Evolutionary conservation across 2,797 vertebrate species (phyloP).

Genomic region (Lepus townsendii): DNA sequence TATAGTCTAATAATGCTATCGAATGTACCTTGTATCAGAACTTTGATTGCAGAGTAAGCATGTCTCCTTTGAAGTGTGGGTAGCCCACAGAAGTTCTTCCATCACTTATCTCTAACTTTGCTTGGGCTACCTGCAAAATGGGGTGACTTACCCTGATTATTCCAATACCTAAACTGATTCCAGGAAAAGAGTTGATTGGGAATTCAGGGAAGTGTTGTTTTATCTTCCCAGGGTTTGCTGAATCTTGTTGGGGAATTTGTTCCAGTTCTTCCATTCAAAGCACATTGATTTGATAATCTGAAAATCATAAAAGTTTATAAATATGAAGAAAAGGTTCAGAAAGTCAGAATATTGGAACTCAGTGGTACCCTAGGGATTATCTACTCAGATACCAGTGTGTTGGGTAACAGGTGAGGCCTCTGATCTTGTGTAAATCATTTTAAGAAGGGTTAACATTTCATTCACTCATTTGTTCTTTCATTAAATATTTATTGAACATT

Average conservation of each 20-base stretch:
- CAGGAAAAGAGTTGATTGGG: neutral
- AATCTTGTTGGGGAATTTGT: slow-evolving; percentile 35
- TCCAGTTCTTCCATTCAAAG: slow-evolving; percentile 54
- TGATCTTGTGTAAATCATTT: slow-evolving; percentile 37
- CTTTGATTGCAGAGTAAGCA: neutral
- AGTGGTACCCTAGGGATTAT: neutral
- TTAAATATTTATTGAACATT: slow-evolving; percentile 71
- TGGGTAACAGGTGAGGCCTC: slow-evolving; percentile 17
- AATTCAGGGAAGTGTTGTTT: slow-evolving; percentile 30
- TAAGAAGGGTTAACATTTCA: slow-evolving; percentile 52
- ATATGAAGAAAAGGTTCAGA: slow-evolving; percentile 49
- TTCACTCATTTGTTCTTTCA: slow-evolving; percentile 67
- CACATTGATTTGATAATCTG: slow-evolving; percentile 38
- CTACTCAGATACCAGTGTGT: neutral
- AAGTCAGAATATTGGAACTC: neutral
- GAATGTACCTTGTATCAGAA: slow-evolving; percentile 11
- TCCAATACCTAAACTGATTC: neutral
- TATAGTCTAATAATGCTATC: neutral
- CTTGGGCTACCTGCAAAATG: neutral
- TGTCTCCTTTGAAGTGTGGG: neutral
- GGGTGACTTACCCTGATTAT: neutral
- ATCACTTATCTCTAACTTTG: neutral
- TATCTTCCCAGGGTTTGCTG: neutral
- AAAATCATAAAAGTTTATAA: slow-evolving; percentile 17
- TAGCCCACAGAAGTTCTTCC: neutral